These are phyloP conservation scores for Rhea americana DNA, from an alignment of 2,113 vertebrate genomes.

Conservation along the genomic window DNA sequence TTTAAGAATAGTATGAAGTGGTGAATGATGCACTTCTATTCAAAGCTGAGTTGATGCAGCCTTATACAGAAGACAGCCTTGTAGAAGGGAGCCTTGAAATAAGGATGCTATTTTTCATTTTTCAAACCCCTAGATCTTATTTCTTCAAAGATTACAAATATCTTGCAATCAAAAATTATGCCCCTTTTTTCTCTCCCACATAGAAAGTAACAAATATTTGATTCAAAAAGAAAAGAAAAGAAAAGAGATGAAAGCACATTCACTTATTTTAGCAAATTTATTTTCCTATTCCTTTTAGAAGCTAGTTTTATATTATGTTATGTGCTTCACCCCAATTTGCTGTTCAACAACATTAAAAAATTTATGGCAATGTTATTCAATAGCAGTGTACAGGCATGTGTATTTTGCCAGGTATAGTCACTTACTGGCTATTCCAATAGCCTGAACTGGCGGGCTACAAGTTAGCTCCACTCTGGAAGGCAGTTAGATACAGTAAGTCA, in stretches of 20 bases:
- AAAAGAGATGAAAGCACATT: slow-evolving; percentile 34
- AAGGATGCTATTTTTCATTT: slow-evolving; percentile 31
- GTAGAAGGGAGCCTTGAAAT: slow-evolving; percentile 62
- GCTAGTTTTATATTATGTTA: background rate
- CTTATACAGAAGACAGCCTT: slow-evolving; percentile 76
- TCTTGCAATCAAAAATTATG: slow-evolving; percentile 32
- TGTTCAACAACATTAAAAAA: slow-evolving; percentile 1
- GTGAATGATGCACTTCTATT: slow-evolving; percentile 46
- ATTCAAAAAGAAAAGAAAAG: background rate
- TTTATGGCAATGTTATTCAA: background rate
- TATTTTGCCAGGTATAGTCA: background rate
- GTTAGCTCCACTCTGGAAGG: slow-evolving; percentile 3
- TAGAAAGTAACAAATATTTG: background rate
- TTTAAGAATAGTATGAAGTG: slow-evolving; percentile 67
- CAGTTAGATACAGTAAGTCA: background rate
- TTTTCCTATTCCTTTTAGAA: slow-evolving; percentile 14
- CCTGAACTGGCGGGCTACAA: background rate
- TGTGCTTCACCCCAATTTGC: background rate
- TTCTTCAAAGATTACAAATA: background rate
- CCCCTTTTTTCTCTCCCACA: background rate
- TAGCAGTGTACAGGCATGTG: background rate
- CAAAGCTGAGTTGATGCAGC: slow-evolving; percentile 64
- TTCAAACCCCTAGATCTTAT: slow-evolving; percentile 4
- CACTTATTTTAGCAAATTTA: background rate
- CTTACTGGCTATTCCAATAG: background rate